Evolutionary conservation across 2,888 invertebrate species (phyloP).

Genomic region (Mythimna vitellina): DNA sequence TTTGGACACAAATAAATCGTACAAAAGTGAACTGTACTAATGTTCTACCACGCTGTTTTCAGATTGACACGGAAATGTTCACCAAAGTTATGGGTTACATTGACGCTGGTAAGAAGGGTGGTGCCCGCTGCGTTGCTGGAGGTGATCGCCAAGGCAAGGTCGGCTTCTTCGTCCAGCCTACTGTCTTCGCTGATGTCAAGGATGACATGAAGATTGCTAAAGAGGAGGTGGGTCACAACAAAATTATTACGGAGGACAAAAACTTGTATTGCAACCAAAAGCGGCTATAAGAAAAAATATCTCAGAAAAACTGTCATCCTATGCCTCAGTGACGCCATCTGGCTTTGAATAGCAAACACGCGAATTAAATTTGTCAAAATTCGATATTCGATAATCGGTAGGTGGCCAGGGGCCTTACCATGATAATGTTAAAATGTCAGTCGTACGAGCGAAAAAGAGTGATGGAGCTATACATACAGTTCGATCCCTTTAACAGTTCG

Average conservation of each 20-base stretch:
- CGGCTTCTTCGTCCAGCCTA: slow-evolving; percentile 95
- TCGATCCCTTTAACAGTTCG: too few relatives aligned
- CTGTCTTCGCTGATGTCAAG: slow-evolving; percentile 94
- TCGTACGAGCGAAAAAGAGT: too few relatives aligned
- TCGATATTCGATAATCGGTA: too few relatives aligned
- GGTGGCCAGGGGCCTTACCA: too few relatives aligned
- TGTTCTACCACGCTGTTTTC: slow-evolving; percentile 30
- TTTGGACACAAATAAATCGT: background rate
- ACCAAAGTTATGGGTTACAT: slow-evolving; percentile 94
- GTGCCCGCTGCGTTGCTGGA: slow-evolving; percentile 94
- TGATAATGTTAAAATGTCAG: too few relatives aligned
- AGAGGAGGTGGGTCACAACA: slow-evolving; percentile 84
- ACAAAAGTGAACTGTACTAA: background rate
- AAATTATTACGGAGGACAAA: background rate
- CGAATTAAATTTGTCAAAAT: too few relatives aligned
- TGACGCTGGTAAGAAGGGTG: slow-evolving; percentile 94
- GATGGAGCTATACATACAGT: too few relatives aligned
- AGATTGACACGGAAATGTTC: slow-evolving; percentile 94
- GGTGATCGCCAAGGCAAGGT: slow-evolving; percentile 92
- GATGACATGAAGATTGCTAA: slow-evolving; percentile 94
- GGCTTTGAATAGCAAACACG: too few relatives aligned
- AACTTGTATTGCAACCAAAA: background rate
- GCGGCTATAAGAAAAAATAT: too few relatives aligned
- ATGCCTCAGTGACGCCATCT: too few relatives aligned
- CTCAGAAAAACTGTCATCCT: too few relatives aligned